Evolutionary conservation across 2,113 vertebrate genomes (phyloP), one percentile per base, ranked within the genome.

Genomic region (Cinclus cinclus): DNA sequence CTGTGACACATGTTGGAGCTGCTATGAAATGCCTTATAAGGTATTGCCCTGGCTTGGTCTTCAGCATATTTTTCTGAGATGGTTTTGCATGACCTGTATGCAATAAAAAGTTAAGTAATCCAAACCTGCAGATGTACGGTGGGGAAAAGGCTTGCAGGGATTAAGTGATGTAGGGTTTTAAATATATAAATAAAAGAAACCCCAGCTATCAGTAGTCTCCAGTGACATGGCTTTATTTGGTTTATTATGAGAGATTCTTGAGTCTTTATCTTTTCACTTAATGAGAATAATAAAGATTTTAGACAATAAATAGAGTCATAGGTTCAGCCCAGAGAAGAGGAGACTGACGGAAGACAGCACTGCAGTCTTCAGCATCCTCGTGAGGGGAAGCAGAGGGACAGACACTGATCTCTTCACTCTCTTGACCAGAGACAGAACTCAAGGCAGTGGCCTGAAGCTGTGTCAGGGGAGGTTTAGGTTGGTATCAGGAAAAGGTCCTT

Each of bases 11-110:
- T 42, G 46, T 39, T 31, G 6, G 39, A 92, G 69, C 76, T 44
- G 68, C 28, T 91, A 60, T 44, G 31, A 87, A 95, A 95, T 75
- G 67, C 96, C 96, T 96, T 97, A 94, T 94, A 97, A 87, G 94
- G 95, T 33, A 85, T 44, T 73, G 39, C 56, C 35, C 70, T 93
- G 64, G 35, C 44, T 80, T 84, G 46, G 39, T 67, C 55, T 68
- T 49, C 58, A 64, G 28, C 35, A 20, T 21, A 52, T 83, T 85
- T 69, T 56, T 90, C 39, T 47, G 41, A 49, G 33, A 39, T 9
- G 35, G 59, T 37, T 79, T 87, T 47, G 31, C n/a, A 30, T 74
- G 64, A 83, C 55, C 50, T 89, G 1, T 46, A 52, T 24, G 37
- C 77, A 91, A 59, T 15, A 37, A 92, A 56, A 81, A 53, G 25